phyloP scores from a whole-genome alignment of 2,113 vertebrate species.

The Zosterops lateralis region DNA sequence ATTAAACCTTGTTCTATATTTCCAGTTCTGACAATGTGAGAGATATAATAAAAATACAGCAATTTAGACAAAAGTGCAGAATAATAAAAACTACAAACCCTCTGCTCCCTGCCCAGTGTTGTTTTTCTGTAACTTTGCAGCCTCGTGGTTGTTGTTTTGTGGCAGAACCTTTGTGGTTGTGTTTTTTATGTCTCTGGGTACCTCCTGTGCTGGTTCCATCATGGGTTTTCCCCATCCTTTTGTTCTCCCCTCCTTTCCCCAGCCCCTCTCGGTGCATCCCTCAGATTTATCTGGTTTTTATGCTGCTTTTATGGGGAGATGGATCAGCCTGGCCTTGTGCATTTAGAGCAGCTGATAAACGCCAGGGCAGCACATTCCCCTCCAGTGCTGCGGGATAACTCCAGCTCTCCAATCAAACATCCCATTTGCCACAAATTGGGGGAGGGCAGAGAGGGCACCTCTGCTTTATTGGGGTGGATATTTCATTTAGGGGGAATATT shows the following conservation, averaged over 20 bases:
- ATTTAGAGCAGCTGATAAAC: constrained; percentile 41
- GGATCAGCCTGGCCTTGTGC: background rate
- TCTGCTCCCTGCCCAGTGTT: accelerated
- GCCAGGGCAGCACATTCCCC: background rate
- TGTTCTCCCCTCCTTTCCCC: background rate
- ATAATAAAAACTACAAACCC: background rate
- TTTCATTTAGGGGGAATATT: no score
- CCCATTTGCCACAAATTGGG: background rate
- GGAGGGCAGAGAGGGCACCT: background rate
- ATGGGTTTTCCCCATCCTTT: background rate
- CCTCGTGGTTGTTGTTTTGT: background rate
- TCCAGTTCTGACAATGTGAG: no score
- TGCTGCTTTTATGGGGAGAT: background rate
- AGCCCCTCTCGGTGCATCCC: background rate
- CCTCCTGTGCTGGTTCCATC: background rate
- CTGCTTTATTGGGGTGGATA: background rate
- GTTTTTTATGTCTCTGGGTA: background rate
- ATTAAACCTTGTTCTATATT: no score
- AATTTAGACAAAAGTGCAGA: no score
- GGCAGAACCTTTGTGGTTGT: background rate
- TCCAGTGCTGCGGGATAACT: background rate
- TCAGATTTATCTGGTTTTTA: constrained; percentile 47
- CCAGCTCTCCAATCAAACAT: background rate
- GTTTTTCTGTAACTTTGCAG: background rate
- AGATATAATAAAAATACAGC: no score